Evolutionary conservation across 1,140 invertebrate species (phyloP), one percentile per base, ranked within the genome.

Genomic region (Plutomurus gul): DNA sequence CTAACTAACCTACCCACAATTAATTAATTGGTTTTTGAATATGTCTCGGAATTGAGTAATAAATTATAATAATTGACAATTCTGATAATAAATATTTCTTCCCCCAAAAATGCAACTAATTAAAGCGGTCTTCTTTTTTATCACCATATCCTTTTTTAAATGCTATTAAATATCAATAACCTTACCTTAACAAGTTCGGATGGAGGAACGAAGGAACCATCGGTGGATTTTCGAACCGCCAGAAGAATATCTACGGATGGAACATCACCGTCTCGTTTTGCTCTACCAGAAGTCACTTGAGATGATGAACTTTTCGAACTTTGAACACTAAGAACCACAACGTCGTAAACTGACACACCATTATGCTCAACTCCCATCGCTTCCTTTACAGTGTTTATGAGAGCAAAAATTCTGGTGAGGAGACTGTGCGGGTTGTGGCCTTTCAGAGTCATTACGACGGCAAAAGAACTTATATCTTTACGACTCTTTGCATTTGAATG

Each of bases 401-500:
- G 43, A 6, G 81, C 83, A 71, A 81, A 83, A 40, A 83, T 82
- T 77, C 82, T 18, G n/a, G 75, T 81, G 10, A 83, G 76, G 4
- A 83, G 51, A 75, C 82, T 83, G 39, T 83, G 82, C n/a, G 80
- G 78, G 75, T 72, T 80, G 56, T 83, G 82, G 33, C 82, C 82
- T 39, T 60, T 81, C 10, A 84, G 20, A 20, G 81, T 82, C 75
- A 84, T 74, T 13, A 84, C 65, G 25, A 83, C 43, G 6, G 75
- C 81, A 77, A 84, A 82, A 25, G 72, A 33, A 25, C 74, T 82
- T 18, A 84, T 81, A 49, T 84, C 83, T 40, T 84, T 84, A 0
- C 79, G 72, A 74, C 76, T 83, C 36, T 77, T 83, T 1, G 27
- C 27, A 25, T 11, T 47, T 16, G 65, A 27, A 43, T 56, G 37